These are phyloP conservation scores for Trialeurodes vaporariorum DNA, from an alignment of 1,140 invertebrate species.

Conservation along the genomic window DNA sequence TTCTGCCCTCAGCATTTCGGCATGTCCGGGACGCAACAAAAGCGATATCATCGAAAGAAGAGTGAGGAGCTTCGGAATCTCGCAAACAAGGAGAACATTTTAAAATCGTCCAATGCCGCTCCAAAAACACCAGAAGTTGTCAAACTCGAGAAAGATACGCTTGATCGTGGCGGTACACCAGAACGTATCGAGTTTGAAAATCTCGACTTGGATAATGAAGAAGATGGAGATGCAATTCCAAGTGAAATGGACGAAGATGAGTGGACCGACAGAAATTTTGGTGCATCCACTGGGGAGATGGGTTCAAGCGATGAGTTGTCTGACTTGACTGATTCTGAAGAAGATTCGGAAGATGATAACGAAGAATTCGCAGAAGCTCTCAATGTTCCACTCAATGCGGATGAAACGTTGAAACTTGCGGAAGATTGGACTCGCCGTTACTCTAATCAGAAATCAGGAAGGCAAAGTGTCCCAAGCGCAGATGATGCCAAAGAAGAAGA, in stretches of 20 bases:
- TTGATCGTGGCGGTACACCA: slow-evolving; percentile 46
- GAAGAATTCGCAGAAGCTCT: slow-evolving; percentile 49
- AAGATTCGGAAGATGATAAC: slow-evolving; percentile 37
- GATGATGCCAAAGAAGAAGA: slow-evolving; percentile 19
- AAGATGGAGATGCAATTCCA: slow-evolving; percentile 29
- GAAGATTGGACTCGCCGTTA: slow-evolving; percentile 42
- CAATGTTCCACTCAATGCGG: slow-evolving; percentile 43
- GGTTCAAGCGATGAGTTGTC: slow-evolving; percentile 61
- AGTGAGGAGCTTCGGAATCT: slow-evolving; percentile 26
- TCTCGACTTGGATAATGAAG: slow-evolving; percentile 29
- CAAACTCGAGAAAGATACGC: slow-evolving; percentile 10
- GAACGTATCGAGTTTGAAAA: slow-evolving; percentile 70
- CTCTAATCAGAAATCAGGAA: background rate
- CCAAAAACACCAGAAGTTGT: slow-evolving; percentile 31
- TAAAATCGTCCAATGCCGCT: slow-evolving; percentile 25
- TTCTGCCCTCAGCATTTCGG: slow-evolving; percentile 73
- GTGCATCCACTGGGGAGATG: slow-evolving; percentile 55
- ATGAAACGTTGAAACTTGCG: slow-evolving; percentile 49
- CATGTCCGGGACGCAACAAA: slow-evolving; percentile 41
- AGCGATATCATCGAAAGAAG: slow-evolving; percentile 30
- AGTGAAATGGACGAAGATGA: slow-evolving; percentile 84
- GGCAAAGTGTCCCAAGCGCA: background rate
- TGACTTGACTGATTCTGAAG: slow-evolving; percentile 46
- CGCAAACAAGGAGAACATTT: slow-evolving; percentile 38
- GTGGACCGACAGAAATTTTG: slow-evolving; percentile 84